These are phyloP conservation scores for Pelecanoides urinatrix DNA, from an alignment of 2,113 vertebrate species.

Conservation along the genomic window DNA sequence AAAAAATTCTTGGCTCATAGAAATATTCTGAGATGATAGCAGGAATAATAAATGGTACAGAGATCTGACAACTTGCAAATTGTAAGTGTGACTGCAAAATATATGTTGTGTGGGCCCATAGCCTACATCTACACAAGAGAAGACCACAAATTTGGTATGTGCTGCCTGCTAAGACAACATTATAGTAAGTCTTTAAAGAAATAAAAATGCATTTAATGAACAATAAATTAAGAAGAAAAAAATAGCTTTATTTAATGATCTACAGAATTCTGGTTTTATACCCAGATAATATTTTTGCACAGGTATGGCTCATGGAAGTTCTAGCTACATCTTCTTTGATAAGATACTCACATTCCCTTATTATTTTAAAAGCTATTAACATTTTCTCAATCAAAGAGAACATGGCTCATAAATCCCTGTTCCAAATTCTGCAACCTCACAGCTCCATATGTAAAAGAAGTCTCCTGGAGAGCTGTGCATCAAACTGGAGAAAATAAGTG, in stretches of 20 bases:
- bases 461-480: not conserved
- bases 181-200: not conserved
- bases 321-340: not conserved
- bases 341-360: not conserved
- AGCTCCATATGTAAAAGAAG: not conserved
- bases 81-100: not conserved
- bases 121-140: not conserved
- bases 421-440: not conserved
- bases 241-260: not conserved
- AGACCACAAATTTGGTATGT: not conserved
- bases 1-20: not conserved
- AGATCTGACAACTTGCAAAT: not conserved
- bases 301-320: not conserved
- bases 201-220: not conserved
- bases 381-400: not conserved
- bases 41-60: not conserved
- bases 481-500: not conserved
- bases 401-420: not conserved
- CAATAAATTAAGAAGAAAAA: not conserved
- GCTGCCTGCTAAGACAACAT: not conserved
- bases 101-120: not conserved
- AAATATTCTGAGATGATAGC: not conserved
- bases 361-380: not conserved
- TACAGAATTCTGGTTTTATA: not conserved
- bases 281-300: not conserved